Percentiles rank a stretch among this genome's conserved stretches.
phyloP scores from a whole-genome alignment of 2,113 vertebrate genomes.

The Phrynosoma platyrhinos region DNA sequence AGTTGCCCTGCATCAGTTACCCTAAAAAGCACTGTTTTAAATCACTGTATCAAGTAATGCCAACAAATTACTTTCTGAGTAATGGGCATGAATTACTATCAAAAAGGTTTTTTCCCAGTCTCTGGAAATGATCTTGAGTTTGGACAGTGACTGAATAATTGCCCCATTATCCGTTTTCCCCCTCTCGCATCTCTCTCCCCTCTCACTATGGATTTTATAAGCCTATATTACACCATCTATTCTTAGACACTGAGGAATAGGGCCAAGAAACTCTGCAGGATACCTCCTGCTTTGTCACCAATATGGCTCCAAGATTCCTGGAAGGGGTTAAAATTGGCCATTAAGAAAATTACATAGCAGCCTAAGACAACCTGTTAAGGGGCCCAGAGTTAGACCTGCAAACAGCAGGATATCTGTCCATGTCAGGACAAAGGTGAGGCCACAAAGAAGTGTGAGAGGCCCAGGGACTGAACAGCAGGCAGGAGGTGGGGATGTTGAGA shows the following conservation, averaged over 20 bases:
- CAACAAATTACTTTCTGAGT: no score
- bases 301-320: not conserved
- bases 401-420: slow-evolving; percentile 20
- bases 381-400: slow-evolving; percentile 1
- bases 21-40: no score
- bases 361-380: slow-evolving; percentile 13
- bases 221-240: not conserved
- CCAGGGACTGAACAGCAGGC: slow-evolving; percentile 1
- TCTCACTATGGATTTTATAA: not conserved
- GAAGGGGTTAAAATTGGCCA: slow-evolving; percentile 34
- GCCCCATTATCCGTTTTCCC: not conserved
- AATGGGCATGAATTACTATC: no score
- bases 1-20: no score
- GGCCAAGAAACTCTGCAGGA: not conserved
- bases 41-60: no score
- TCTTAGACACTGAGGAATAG: not conserved
- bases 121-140: no score
- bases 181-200: no score
- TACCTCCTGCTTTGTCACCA: not conserved
- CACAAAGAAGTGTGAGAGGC: not conserved
- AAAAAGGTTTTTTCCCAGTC: no score
- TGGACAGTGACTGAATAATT: not conserved
- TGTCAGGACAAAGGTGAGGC: slow-evolving; percentile 31
- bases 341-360: slow-evolving; percentile 8
- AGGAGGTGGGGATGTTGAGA: not conserved